A percentile compares a stretch with the other conserved stretches of the same genome.
Conservation (phyloP, 2,888 invertebrate genomes). For the Zhuqinia jingwanae region DNA sequence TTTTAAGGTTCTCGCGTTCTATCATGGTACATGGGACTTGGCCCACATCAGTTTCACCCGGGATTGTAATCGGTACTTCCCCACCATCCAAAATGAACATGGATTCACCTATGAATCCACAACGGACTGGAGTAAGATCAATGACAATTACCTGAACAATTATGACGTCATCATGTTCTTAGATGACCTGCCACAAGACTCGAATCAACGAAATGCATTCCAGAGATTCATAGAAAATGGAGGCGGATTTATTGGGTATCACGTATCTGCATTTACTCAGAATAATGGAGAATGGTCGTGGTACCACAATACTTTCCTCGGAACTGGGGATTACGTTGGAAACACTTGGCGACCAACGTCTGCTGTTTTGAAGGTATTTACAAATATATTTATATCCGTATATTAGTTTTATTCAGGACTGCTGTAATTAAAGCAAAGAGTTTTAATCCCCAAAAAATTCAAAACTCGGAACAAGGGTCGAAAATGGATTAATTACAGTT, state of each 20-base stretch:
- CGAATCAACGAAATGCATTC: slow-evolving; percentile 69
- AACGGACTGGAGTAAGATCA: slow-evolving; percentile 73
- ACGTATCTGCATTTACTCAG: slow-evolving; percentile 75
- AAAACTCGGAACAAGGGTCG: no score
- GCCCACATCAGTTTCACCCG: slow-evolving; percentile 75
- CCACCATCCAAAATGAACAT: slow-evolving; percentile 53
- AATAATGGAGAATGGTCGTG: slow-evolving; percentile 71
- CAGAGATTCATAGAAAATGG: slow-evolving; percentile 69
- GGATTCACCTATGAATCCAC: slow-evolving; percentile 75
- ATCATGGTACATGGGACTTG: slow-evolving; percentile 73
- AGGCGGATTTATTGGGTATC: slow-evolving; percentile 75
- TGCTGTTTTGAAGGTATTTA: slow-evolving; percentile 64
- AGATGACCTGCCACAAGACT: slow-evolving; percentile 66
- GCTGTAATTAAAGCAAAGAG: no score
- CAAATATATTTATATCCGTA: no score
- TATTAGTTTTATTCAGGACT: no score
- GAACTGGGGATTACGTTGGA: slow-evolving; percentile 68
- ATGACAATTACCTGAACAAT: slow-evolving; percentile 70
- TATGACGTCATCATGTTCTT: slow-evolving; percentile 74
- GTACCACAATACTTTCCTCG: slow-evolving; percentile 77
- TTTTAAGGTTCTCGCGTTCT: slow-evolving; percentile 74
- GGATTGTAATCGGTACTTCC: slow-evolving; percentile 73
- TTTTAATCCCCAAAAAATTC: no score
- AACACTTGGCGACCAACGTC: slow-evolving; percentile 77
- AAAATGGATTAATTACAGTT: neutral